A percentile compares a stretch with the other conserved stretches of the same genome.
Conservation (phyloP, 2,113 vertebrate species). For the Bothrops jararaca region DNA sequence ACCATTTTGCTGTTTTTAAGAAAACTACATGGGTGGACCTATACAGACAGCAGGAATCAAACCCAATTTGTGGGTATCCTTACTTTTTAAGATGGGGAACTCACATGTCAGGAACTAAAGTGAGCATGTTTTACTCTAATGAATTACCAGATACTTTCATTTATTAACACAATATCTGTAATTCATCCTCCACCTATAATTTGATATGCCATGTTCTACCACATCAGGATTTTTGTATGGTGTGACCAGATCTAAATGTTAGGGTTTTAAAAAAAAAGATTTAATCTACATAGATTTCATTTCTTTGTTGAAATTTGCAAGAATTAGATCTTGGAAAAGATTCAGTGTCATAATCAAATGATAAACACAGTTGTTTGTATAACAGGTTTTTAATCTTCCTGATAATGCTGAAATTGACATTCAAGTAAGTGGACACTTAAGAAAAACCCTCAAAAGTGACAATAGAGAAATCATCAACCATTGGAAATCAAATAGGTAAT, state of each 20-base stretch:
- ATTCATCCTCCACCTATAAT: not conserved
- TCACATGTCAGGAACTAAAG: not conserved
- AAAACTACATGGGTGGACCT: not conserved
- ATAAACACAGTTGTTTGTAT: not conserved
- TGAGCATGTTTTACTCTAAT: not conserved
- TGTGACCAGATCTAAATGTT: not conserved
- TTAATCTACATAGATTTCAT: not conserved
- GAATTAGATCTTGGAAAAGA: not conserved
- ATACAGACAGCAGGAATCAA: not conserved
- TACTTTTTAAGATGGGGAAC: not conserved
- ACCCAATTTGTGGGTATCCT: not conserved
- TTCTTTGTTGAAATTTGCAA: not conserved
- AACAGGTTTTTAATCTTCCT: not conserved
- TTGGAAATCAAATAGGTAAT: not conserved
- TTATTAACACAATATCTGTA: not conserved
- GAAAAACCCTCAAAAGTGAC: not conserved
- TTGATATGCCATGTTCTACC: not conserved
- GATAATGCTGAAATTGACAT: not conserved
- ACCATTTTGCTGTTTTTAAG: not conserved
- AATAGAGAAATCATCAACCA: not conserved
- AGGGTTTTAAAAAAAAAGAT: not conserved
- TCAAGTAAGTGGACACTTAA: not conserved
- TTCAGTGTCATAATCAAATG: not conserved
- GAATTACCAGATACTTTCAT: not conserved
- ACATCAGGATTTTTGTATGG: not conserved